A percentile compares a stretch with the other conserved stretches of the same genome.
These are phyloP conservation scores for Megaustenia siamemsis DNA, from an alignment of 2,888 invertebrate genomes.

Conservation along the genomic window DNA sequence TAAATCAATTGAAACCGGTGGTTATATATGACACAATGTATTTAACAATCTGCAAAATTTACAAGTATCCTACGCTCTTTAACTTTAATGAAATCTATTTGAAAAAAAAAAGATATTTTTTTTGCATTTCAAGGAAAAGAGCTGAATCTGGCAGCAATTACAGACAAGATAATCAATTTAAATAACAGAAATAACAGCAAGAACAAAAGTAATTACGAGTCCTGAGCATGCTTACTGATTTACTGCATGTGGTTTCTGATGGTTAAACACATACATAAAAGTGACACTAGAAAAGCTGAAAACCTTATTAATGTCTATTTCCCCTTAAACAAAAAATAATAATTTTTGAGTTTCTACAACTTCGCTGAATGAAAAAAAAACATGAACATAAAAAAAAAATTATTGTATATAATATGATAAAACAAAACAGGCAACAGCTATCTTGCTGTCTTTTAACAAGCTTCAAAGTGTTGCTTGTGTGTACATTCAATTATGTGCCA, in stretches of 20 bases:
- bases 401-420: background rate
- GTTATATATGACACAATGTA: too few species aligned
- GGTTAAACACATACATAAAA: too few species aligned
- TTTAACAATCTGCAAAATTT: background rate
- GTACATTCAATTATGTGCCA: background rate
- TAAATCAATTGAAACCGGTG: too few species aligned
- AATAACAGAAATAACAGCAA: background rate
- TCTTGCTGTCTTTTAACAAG: too few species aligned
- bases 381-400: background rate
- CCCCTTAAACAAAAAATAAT: too few species aligned
- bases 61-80: background rate
- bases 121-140: background rate
- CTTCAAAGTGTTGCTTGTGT: background rate
- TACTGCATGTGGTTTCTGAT: constrained; percentile 35
- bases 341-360: too few species aligned
- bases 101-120: background rate
- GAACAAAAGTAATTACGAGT: background rate
- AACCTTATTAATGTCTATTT: too few species aligned
- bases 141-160: constrained; percentile 5
- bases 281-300: too few species aligned
- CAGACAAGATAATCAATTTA: background rate
- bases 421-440: too few species aligned
- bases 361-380: too few species aligned
- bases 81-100: background rate
- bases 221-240: constrained; percentile 38